Evolutionary conservation across 2,888 invertebrate species (phyloP).

Genomic region (Prostheceraeus crozeri): DNA sequence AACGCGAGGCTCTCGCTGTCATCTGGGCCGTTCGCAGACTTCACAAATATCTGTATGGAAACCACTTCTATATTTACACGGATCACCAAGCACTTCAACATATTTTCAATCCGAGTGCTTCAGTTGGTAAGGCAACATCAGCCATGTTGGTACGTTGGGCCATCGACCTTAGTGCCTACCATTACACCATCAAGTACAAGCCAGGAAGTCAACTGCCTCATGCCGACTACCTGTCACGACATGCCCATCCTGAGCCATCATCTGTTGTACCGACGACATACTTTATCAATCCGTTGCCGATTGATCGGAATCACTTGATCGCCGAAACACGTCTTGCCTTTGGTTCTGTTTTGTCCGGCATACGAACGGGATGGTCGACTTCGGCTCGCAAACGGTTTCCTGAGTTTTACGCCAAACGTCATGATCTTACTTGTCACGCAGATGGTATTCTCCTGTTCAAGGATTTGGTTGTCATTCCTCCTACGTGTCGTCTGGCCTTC

Average conservation of each 20-base stretch:
- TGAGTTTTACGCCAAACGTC: too few relatives aligned
- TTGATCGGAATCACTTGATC: conserved; percentile 4
- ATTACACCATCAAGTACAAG: conserved; percentile 5
- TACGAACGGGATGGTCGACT: conserved; percentile 19
- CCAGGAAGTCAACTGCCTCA: conserved; percentile 7
- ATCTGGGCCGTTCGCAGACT: conserved; percentile 16
- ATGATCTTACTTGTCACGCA: too few relatives aligned
- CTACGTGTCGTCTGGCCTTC: too few relatives aligned
- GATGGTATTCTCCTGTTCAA: too few relatives aligned
- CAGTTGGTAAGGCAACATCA: conserved; percentile 3
- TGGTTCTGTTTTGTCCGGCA: conserved; percentile 17
- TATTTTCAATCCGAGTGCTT: background rate
- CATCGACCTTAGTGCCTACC: conserved; percentile 23
- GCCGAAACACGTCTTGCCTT: background rate
- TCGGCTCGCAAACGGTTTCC: conserved; percentile 13
- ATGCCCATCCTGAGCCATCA: background rate
- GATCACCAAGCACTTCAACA: conserved; percentile 21
- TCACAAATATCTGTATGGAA: conserved; percentile 17
- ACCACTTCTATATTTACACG: background rate
- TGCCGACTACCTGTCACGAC: conserved; percentile 22
- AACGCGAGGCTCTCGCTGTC: conserved; percentile 18
- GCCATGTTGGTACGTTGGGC: conserved; percentile 19
- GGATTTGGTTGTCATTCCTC: too few relatives aligned
- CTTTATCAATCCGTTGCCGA: conserved; percentile 17
- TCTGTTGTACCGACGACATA: background rate